Conservation (phyloP, 2,113 vertebrate genomes). For the Fukomys damarensis region DNA sequence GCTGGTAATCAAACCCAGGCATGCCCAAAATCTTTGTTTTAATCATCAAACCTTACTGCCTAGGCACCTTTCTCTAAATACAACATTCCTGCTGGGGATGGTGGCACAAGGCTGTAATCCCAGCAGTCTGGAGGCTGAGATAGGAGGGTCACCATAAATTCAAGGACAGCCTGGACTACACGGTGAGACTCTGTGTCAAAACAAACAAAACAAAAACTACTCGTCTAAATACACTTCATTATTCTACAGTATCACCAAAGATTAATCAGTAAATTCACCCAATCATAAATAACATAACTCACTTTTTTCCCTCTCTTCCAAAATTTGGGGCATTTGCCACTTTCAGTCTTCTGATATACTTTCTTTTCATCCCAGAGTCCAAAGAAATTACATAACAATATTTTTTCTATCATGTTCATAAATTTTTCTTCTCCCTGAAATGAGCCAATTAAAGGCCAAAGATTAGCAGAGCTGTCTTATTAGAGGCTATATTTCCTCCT, state of each 20-base stretch:
- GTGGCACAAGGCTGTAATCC: neutral
- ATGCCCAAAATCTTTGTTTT: neutral
- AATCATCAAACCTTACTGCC: neutral
- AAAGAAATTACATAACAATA: neutral
- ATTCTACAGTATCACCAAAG: neutral
- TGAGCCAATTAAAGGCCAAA: neutral
- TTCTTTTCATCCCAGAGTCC: neutral
- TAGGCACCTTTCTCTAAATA: neutral
- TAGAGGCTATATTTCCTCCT: neutral
- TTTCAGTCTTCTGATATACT: neutral
- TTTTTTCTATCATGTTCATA: neutral
- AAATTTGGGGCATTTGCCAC: neutral
- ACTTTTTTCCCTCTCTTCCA: neutral
- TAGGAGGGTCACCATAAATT: neutral
- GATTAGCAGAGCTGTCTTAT: neutral
- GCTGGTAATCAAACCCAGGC: neutral
- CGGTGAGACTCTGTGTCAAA: neutral
- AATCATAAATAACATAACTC: conserved; percentile 45
- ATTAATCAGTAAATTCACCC: conserved; percentile 19
- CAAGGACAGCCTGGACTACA: neutral
- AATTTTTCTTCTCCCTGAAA: conserved; percentile 1
- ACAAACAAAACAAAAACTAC: neutral
- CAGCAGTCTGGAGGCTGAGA: neutral
- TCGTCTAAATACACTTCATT: conserved; percentile 18
- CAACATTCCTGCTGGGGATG: neutral